Percentiles rank a stretch among this genome's conserved stretches.
Conservation (phyloP, 2,888 invertebrate genomes). For the Melinaea marsaeus region DNA sequence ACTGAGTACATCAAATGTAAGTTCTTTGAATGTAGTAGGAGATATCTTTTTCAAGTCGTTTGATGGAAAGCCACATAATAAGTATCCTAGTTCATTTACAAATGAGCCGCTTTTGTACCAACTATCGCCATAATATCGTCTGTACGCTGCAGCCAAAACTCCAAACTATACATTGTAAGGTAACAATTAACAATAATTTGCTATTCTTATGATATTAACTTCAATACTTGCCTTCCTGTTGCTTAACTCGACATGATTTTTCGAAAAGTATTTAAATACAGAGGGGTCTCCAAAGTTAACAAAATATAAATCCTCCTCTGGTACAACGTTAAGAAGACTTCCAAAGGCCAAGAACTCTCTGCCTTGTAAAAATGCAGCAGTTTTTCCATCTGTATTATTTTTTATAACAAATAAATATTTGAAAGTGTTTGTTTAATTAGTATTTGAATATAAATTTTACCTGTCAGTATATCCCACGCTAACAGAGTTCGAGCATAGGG, state of each 20-base stretch:
- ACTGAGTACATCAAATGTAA: conserved; percentile 49
- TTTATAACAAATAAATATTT: conserved; percentile 4
- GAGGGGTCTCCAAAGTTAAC: conserved; percentile 65
- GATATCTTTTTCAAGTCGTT: conserved; percentile 53
- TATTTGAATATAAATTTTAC: conserved; percentile 35
- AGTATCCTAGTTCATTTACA: conserved; percentile 61
- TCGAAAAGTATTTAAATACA: conserved; percentile 59
- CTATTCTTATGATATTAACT: not conserved
- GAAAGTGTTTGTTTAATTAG: not conserved
- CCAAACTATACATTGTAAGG: conserved; percentile 47
- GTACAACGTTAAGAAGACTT: conserved; percentile 54
- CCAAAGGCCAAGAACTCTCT: conserved; percentile 63
- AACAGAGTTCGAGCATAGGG: conserved; percentile 57
- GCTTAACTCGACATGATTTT: conserved; percentile 43
- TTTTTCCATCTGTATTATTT: conserved; percentile 60
- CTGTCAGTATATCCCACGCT: conserved; percentile 70
- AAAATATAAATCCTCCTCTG: conserved; percentile 70
- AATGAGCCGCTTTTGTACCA: conserved; percentile 56
- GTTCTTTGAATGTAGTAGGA: conserved; percentile 52
- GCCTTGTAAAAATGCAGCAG: conserved; percentile 63
- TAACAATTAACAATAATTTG: not conserved
- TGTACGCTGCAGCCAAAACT: conserved; percentile 59
- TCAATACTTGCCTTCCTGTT: conserved; percentile 53
- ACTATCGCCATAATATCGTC: conserved; percentile 56
- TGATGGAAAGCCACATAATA: conserved; percentile 65